phyloP scores from a whole-genome alignment of 2,113 vertebrate species.

The Cyanoderma ruficeps region DNA sequence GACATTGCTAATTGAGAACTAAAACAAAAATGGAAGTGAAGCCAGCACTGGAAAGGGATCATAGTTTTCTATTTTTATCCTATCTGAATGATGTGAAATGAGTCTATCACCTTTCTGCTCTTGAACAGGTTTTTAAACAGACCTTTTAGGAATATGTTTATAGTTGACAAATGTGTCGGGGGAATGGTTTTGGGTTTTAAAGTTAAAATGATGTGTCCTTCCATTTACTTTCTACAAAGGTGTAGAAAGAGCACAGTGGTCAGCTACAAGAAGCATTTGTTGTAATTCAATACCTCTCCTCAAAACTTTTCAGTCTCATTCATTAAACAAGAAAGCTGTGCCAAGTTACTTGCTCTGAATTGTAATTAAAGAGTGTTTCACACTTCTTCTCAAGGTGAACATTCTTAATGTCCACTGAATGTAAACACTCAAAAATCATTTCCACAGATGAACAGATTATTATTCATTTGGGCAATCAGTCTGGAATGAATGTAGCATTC shows the following conservation, averaged over 20 bases:
- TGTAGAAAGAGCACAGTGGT: not conserved
- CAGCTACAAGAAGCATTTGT: not conserved
- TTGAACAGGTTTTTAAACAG: not conserved
- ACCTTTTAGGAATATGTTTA: not conserved
- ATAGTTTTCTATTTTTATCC: not conserved
- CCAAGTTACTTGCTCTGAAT: not conserved
- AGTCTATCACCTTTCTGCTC: not conserved
- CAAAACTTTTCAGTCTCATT: not conserved
- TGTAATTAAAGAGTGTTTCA: not conserved
- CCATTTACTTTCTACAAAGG: not conserved
- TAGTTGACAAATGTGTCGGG: not conserved
- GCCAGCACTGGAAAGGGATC: not conserved
- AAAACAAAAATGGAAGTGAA: not conserved
- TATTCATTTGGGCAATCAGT: not conserved
- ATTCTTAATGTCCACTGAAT: not conserved
- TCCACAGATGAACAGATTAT: not conserved
- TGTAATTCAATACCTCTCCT: not conserved
- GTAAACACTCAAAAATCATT: not conserved
- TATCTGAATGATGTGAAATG: not conserved
- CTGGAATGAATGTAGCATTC: not conserved
- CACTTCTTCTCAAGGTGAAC: not conserved
- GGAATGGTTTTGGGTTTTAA: not conserved
- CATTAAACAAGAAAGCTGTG: not conserved
- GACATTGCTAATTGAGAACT: not conserved
- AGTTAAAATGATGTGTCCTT: not conserved